phyloP scores from a whole-genome alignment of 2,113 vertebrate genomes.

The Engraulis encrasicolus region DNA sequence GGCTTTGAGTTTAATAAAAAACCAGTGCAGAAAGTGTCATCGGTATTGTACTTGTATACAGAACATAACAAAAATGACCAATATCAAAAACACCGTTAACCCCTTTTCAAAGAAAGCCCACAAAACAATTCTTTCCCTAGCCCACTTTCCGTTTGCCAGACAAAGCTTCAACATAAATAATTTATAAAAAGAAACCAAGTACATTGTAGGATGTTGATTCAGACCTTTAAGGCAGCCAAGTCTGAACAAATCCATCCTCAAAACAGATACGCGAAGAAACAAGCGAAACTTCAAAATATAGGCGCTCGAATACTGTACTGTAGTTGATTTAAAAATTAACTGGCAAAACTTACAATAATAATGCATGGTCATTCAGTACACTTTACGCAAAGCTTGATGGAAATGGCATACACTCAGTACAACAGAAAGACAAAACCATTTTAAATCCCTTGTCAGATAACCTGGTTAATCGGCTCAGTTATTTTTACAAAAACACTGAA shows the following conservation, averaged over 20 bases:
- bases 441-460: not conserved
- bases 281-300: not conserved
- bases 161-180: not conserved
- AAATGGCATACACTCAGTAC: not conserved
- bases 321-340: not conserved
- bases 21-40: slow-evolving; percentile 5
- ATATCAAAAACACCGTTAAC: not conserved
- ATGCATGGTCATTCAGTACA: not conserved
- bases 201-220: slow-evolving; percentile 1
- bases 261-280: not conserved
- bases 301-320: not conserved
- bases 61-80: not conserved
- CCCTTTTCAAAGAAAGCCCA: not conserved
- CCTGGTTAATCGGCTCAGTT: not conserved
- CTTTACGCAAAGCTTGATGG: not conserved
- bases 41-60: not conserved
- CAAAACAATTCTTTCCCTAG: not conserved
- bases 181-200: slow-evolving; percentile 13
- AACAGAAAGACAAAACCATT: not conserved
- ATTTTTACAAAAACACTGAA: not conserved
- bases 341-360: not conserved
- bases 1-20: slow-evolving; percentile 10
- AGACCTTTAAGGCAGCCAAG: slow-evolving; percentile 4
- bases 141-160: not conserved
- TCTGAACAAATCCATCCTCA: not conserved